Conservation (phyloP, 1,140 invertebrate genomes). For the Drosophila sproati region DNA sequence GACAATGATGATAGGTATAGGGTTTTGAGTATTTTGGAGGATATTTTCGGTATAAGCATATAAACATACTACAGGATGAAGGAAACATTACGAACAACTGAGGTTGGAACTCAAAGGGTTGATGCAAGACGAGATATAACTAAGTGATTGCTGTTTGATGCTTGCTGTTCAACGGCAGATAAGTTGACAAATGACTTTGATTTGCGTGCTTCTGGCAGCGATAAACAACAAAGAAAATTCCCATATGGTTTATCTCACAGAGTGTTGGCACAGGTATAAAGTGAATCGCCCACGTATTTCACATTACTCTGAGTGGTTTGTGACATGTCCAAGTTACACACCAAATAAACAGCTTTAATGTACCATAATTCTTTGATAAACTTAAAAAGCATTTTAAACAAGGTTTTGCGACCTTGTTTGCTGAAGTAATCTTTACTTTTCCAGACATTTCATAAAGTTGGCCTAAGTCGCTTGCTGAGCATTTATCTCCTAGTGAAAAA, state of each 20-base stretch:
- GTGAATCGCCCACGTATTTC: conserved; percentile 35
- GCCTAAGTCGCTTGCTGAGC: neutral
- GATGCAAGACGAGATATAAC: conserved; percentile 19
- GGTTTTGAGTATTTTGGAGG: no score
- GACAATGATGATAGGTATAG: no score
- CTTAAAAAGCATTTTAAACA: no score
- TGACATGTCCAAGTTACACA: conserved; percentile 14
- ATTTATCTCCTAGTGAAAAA: conserved; percentile 13
- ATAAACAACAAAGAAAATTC: conserved; percentile 16
- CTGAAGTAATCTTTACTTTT: neutral
- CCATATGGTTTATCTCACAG: conserved; percentile 20
- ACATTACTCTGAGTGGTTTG: conserved; percentile 33
- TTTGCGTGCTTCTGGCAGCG: conserved; percentile 15
- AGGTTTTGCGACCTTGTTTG: neutral
- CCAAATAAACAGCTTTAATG: no score
- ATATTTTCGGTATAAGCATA: no score
- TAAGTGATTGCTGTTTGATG: conserved; percentile 29
- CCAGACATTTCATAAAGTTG: conserved; percentile 9
- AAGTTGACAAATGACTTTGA: conserved; percentile 31
- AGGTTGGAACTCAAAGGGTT: conserved; percentile 19
- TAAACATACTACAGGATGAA: conserved; percentile 31
- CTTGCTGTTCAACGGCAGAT: conserved; percentile 4
- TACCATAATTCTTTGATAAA: no score
- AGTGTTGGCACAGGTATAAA: conserved; percentile 30
- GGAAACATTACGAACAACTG: conserved; percentile 43